These are phyloP conservation scores for Sebastes fasciatus DNA, from an alignment of 2,113 vertebrate genomes.

Conservation along the genomic window DNA sequence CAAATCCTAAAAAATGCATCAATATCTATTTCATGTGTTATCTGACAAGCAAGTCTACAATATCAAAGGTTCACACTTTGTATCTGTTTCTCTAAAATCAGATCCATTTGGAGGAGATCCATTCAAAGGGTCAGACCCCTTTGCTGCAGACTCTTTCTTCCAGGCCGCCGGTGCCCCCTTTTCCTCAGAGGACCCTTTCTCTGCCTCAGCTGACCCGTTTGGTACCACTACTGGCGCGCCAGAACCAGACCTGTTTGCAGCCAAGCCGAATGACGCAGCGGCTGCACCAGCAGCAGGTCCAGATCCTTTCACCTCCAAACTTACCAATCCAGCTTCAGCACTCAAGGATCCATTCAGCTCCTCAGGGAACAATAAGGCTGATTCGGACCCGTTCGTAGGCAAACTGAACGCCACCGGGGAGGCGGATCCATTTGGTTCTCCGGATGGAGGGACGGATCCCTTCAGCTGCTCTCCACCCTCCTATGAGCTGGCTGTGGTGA, in stretches of 20 bases:
- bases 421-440: slow-evolving; percentile 77
- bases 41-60: neutral
- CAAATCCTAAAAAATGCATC: neutral
- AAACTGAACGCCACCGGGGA: slow-evolving; percentile 63
- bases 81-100: slow-evolving; percentile 61
- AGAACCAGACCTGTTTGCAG: slow-evolving; percentile 75
- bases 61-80: neutral
- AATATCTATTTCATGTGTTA: neutral
- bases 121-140: slow-evolving; percentile 97
- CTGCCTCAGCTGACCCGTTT: slow-evolving; percentile 78
- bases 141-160: slow-evolving; percentile 95
- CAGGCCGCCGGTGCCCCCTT: slow-evolving; percentile 87
- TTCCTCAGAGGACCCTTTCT: slow-evolving; percentile 85
- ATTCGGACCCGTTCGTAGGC: slow-evolving; percentile 65
- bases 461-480: slow-evolving; percentile 72
- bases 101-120: slow-evolving; percentile 97
- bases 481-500: slow-evolving; percentile 74
- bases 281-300: slow-evolving; percentile 31
- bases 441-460: slow-evolving; percentile 68
- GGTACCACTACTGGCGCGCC: slow-evolving; percentile 68
- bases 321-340: slow-evolving; percentile 32
- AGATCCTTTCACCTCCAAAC: slow-evolving; percentile 68
- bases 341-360: slow-evolving; percentile 75
- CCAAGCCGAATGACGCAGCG: slow-evolving; percentile 51
- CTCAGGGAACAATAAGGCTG: slow-evolving; percentile 1